Percentiles rank a stretch among this genome's conserved stretches.
Evolutionary conservation across 2,113 vertebrate genomes (phyloP).

Genomic region (Cololabis saira): DNA sequence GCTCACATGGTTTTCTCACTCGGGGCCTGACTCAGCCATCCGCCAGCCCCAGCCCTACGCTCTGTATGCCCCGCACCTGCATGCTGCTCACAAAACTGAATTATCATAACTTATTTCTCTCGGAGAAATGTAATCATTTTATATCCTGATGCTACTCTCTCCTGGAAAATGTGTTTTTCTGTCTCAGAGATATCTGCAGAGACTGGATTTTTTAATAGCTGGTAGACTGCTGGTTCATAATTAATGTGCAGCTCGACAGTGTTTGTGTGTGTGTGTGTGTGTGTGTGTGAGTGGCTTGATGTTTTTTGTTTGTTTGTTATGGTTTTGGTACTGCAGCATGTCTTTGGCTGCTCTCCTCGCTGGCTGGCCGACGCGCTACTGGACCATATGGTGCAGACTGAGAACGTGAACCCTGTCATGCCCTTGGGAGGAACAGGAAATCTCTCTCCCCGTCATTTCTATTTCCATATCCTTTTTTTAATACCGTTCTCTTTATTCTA

Average conservation of each 20-base stretch:
- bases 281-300: neutral
- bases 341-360: constrained; percentile 43
- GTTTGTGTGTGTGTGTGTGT: constrained; percentile 2
- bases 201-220: constrained; percentile 43
- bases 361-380: constrained; percentile 62
- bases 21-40: constrained; percentile 60
- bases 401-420: constrained; percentile 57
- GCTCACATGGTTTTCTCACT: constrained; percentile 31
- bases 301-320: constrained; percentile 27
- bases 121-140: constrained; percentile 46
- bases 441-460: constrained; percentile 29
- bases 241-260: constrained; percentile 25
- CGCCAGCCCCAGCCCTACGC: neutral
- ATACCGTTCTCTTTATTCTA: constrained; percentile 1
- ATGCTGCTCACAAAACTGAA: constrained; percentile 10
- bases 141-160: constrained; percentile 33
- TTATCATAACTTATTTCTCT: constrained; percentile 36
- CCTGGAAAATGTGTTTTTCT: constrained; percentile 39
- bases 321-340: constrained; percentile 34
- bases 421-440: constrained; percentile 58
- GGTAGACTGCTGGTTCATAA: constrained; percentile 40
- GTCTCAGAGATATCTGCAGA: constrained; percentile 34
- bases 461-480: constrained; percentile 11
- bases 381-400: constrained; percentile 69
- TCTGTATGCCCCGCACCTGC: constrained; percentile 49